Percentiles rank a stretch among this genome's conserved stretches.
These are phyloP conservation scores for Enteromius mattozi DNA, from an alignment of 2,797 vertebrate species.

Conservation along the genomic window DNA sequence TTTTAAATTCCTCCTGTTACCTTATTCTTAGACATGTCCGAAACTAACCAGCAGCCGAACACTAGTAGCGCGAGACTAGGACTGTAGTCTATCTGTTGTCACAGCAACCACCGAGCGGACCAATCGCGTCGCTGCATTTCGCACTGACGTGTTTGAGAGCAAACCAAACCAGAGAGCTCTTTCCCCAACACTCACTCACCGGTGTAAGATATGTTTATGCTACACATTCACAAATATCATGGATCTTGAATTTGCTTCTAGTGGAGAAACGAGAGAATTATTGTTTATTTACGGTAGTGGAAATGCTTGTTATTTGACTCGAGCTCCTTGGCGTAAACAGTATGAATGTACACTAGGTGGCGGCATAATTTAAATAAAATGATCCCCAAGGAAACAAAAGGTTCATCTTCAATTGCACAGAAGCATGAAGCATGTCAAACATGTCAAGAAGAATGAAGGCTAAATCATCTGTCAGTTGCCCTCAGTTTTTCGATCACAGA, in stretches of 20 bases:
- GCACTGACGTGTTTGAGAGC: background rate
- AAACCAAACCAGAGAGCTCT: background rate
- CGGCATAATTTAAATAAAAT: constrained; percentile 5
- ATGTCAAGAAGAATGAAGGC: background rate
- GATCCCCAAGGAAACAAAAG: background rate
- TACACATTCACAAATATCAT: background rate
- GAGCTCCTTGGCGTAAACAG: background rate
- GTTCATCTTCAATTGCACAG: background rate
- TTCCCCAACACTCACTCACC: too few relatives aligned
- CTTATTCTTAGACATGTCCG: constrained; percentile 72
- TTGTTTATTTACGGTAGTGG: background rate
- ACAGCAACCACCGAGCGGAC: constrained; percentile 31
- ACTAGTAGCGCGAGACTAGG: background rate
- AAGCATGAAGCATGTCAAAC: background rate
- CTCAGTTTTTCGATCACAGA: background rate
- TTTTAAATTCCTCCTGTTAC: constrained; percentile 35
- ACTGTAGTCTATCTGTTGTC: constrained; percentile 25
- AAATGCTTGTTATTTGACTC: background rate
- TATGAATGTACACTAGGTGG: constrained; percentile 19
- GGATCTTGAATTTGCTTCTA: background rate
- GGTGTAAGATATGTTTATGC: background rate
- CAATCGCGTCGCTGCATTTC: background rate
- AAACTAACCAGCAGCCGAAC: background rate
- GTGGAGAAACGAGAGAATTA: background rate
- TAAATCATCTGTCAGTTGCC: background rate